These are phyloP conservation scores for Pteropus alecto DNA, from an alignment of 2,113 vertebrate genomes.

Conservation along the genomic window DNA sequence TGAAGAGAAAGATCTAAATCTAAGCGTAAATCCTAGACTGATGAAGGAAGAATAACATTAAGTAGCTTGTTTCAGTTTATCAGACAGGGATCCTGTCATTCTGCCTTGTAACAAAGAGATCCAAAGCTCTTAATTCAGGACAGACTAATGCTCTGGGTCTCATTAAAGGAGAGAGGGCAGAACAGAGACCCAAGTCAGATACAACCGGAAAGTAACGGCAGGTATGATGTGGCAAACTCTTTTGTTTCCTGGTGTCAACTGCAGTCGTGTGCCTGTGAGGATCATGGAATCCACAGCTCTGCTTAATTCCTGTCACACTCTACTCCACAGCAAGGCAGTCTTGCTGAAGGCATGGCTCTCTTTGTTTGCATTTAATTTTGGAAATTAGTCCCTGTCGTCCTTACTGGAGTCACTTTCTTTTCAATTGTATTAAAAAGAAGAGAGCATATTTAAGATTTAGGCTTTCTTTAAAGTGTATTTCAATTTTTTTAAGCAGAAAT, in stretches of 20 bases:
- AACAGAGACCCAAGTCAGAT: accelerated
- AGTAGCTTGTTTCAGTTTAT: neutral
- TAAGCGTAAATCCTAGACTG: neutral
- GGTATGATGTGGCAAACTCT: neutral
- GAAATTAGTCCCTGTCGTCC: neutral
- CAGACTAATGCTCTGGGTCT: neutral
- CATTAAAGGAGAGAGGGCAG: neutral
- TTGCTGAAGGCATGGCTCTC: neutral
- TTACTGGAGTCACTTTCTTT: neutral
- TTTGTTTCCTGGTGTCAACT: neutral
- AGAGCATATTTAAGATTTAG: neutral
- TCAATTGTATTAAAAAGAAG: slow-evolving; percentile 6
- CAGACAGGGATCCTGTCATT: neutral
- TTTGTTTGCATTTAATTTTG: neutral
- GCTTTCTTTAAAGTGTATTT: neutral
- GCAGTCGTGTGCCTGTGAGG: neutral
- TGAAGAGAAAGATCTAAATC: neutral
- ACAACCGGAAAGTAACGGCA: neutral
- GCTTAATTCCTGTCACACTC: neutral
- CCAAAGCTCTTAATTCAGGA: neutral
- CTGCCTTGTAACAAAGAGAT: neutral
- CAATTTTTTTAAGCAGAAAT: neutral
- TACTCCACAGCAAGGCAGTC: neutral
- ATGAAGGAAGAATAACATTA: neutral
- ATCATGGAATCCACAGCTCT: neutral